Evolutionary conservation across 2,888 invertebrate species (phyloP), one percentile per base, ranked within the genome.

Genomic region (Heliconius charithonia): DNA sequence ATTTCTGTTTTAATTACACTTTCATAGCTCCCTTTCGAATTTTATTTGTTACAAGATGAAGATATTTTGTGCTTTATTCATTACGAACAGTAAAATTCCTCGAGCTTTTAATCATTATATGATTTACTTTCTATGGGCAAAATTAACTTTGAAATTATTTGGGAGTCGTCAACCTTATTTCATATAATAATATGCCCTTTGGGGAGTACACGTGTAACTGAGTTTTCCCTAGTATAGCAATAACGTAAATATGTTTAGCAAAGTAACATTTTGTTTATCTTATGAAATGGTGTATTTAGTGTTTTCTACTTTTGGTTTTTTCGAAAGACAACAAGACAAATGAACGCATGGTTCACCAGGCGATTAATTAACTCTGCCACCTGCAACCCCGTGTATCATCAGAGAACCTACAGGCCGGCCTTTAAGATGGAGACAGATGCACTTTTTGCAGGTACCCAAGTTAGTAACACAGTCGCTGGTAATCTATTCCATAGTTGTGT

Each of bases 1-100:
- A 83, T 82, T 81, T 81, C 81, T 77, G 79, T 81, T 83, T 83
- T 82, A 84, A 83, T 83, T 83, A 82, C 83, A 79, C 77, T 83
- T 82, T 82, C 81, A 84, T 83, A 82, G 81, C 81, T 81, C 81
- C 83, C 80, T 81, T 82, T 83, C 81, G 80, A 82, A 82, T 82
- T 83, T 74, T 83, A 83, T 84, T 83, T 82, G 80, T 82, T 81
- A 81, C 82, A 76, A 81, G 82, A 82, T 83, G 77, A 82, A 83
- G 79, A 79, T 73, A 81, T 82, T 82, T 79, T 73, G 73, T 76
- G 45, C 69, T 79, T 78, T 59, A 78, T 81, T 74, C 79, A 79
- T 81, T 77, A 75, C 75, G 32, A 72, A 59, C 41, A 69, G 66
- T 67, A 67, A 13, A 32, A 67, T 25, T 69, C 12, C 25, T 69